Conservation (phyloP, 2,113 vertebrate genomes). For the Verasper variegatus region DNA sequence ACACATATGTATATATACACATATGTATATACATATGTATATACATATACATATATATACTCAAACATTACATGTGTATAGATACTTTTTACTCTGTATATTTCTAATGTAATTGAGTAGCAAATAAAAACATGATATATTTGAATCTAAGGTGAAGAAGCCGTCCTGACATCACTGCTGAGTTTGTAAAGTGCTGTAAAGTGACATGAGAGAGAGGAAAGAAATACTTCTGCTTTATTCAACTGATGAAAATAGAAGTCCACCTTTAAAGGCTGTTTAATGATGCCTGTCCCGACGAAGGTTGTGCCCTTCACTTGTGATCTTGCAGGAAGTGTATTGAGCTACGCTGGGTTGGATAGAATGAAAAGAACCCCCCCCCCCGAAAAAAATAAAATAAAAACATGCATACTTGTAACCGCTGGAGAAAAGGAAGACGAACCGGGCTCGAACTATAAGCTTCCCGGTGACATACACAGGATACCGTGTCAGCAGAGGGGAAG, state of each 20-base stretch:
- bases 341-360: constrained; percentile 6
- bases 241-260: constrained; percentile 38
- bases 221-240: constrained; percentile 33
- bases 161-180: constrained; percentile 62
- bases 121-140: constrained; percentile 65
- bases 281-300: constrained; percentile 32
- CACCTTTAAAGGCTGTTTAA: constrained; percentile 34
- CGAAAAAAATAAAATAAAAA: neutral
- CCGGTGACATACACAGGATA: constrained; percentile 15
- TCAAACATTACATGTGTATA: constrained; percentile 75
- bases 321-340: constrained; percentile 16
- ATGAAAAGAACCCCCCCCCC: neutral
- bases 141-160: constrained; percentile 61
- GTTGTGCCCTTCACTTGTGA: constrained; percentile 28
- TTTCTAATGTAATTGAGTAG: constrained; percentile 68
- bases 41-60: constrained; percentile 63
- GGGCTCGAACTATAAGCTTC: constrained; percentile 12
- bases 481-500: constrained; percentile 9
- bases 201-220: constrained; percentile 47
- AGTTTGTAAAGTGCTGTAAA: constrained; percentile 81
- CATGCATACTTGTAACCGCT: constrained; percentile 21
- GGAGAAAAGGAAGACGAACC: constrained; percentile 23
- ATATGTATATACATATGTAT: too few species aligned
- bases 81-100: constrained; percentile 67
- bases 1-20: too few species aligned